A percentile compares a stretch with the other conserved stretches of the same genome.
phyloP scores from a whole-genome alignment of 1,140 invertebrate species.

The Oscheius sp. region DNA sequence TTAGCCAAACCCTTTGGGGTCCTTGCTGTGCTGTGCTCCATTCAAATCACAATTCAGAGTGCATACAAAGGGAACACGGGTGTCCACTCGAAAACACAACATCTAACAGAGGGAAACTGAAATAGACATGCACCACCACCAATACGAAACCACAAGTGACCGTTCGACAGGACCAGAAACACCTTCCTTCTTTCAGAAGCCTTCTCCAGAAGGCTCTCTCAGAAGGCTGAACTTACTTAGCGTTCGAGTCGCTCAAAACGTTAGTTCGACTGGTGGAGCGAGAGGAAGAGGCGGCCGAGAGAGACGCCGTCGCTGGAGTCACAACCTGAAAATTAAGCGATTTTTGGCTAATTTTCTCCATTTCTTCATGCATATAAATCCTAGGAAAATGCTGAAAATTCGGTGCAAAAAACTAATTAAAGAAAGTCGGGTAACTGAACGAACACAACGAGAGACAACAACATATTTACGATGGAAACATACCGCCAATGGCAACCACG shows the following conservation, averaged over 20 bases:
- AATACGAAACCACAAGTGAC: background rate
- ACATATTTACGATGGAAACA: background rate
- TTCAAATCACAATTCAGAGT: too few species aligned
- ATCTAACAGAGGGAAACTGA: too few species aligned
- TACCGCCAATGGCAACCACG: conserved; percentile 4
- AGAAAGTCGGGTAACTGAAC: too few species aligned
- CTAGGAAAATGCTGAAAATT: too few species aligned
- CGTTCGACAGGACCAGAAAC: background rate
- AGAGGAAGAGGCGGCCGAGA: background rate
- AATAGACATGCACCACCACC: background rate
- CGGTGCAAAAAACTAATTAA: too few species aligned
- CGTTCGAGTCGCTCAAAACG: background rate
- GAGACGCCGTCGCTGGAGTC: background rate
- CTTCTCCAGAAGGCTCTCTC: too few species aligned
- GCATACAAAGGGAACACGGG: too few species aligned
- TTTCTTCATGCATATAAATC: too few species aligned
- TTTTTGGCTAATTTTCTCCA: background rate
- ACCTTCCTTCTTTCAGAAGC: background rate
- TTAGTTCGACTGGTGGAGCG: background rate
- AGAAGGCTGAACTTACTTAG: background rate
- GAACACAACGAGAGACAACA: too few species aligned
- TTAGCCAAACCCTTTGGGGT: too few species aligned
- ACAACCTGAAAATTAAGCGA: background rate
- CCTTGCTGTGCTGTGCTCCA: too few species aligned
- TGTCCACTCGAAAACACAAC: too few species aligned